These are phyloP conservation scores for Rhabditoides inermis DNA, from an alignment of 2,888 invertebrate species.

Conservation along the genomic window DNA sequence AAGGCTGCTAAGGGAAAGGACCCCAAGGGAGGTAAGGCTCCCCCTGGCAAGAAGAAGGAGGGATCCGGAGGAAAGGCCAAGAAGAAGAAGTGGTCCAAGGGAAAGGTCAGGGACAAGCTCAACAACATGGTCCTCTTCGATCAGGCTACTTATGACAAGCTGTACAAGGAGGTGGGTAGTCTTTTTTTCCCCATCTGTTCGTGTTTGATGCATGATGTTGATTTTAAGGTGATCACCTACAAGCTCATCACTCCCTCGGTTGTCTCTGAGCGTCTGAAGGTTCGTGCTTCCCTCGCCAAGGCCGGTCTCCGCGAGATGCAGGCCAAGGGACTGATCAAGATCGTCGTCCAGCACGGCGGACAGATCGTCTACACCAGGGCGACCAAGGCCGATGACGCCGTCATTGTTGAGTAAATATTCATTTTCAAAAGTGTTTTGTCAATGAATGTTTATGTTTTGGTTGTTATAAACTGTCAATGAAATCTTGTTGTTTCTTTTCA, in stretches of 20 bases:
- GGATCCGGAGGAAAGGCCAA: constrained; percentile 52
- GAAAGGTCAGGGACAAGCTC: constrained; percentile 99
- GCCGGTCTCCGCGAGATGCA: constrained; percentile 80
- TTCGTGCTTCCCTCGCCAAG: constrained; percentile 90
- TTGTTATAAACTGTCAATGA: too few species aligned
- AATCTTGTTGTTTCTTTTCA: constrained; percentile 21
- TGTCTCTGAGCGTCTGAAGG: constrained; percentile 94
- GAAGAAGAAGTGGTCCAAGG: constrained; percentile 98
- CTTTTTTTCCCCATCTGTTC: too few species aligned
- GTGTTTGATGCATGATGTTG: too few species aligned
- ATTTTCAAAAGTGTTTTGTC: too few species aligned
- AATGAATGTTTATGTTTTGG: too few species aligned
- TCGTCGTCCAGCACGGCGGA: constrained; percentile 49
- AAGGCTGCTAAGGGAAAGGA: constrained; percentile 53
- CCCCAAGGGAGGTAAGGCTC: constrained; percentile 55
- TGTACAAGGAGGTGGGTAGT: constrained; percentile 71
- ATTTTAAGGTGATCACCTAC: constrained; percentile 61
- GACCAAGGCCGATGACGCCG: constrained; percentile 50
- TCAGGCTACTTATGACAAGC: constrained; percentile 92
- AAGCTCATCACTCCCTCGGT: constrained; percentile 98
- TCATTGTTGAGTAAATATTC: constrained; percentile 40
- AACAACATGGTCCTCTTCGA: constrained; percentile 98
- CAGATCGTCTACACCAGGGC: constrained; percentile 50
- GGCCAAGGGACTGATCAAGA: constrained; percentile 48
- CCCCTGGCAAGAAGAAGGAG: constrained; percentile 51